Conservation (phyloP, 2,888 invertebrate species). For the Emmelina monodactyla region DNA sequence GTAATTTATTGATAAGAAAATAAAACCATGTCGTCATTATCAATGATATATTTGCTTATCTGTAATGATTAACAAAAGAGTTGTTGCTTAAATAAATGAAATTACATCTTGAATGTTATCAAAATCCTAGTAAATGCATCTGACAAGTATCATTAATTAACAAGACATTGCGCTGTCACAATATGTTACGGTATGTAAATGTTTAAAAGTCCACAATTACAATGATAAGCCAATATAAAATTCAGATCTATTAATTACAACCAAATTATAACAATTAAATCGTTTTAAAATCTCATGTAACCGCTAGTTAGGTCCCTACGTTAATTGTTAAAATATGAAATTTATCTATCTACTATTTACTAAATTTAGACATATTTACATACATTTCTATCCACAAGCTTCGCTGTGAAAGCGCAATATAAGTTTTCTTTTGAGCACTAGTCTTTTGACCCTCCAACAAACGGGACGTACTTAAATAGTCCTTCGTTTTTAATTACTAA, state of each 20-base stretch:
- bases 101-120: conserved; percentile 43
- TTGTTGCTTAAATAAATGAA: conserved; percentile 49
- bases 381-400: conserved; percentile 43
- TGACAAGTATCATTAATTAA: conserved; percentile 43
- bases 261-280: conserved; percentile 34
- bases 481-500: conserved; percentile 25
- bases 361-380: conserved; percentile 62
- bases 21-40: conserved; percentile 42
- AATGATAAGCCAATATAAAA: background rate
- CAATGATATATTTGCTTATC: conserved; percentile 59
- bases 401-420: conserved; percentile 56
- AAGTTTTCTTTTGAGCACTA: conserved; percentile 53
- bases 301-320: conserved; percentile 58
- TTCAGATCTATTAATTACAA: background rate
- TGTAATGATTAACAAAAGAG: conserved; percentile 59
- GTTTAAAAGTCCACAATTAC: conserved; percentile 43
- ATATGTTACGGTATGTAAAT: conserved; percentile 24
- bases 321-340: conserved; percentile 41
- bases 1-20: too few relatives aligned
- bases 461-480: conserved; percentile 38
- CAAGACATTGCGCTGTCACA: conserved; percentile 61
- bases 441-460: conserved; percentile 27
- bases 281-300: conserved; percentile 53
- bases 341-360: conserved; percentile 47
- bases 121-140: conserved; percentile 66